Evolutionary conservation across 2,113 vertebrate species (phyloP).

Genomic region (Mirounga angustirostris): DNA sequence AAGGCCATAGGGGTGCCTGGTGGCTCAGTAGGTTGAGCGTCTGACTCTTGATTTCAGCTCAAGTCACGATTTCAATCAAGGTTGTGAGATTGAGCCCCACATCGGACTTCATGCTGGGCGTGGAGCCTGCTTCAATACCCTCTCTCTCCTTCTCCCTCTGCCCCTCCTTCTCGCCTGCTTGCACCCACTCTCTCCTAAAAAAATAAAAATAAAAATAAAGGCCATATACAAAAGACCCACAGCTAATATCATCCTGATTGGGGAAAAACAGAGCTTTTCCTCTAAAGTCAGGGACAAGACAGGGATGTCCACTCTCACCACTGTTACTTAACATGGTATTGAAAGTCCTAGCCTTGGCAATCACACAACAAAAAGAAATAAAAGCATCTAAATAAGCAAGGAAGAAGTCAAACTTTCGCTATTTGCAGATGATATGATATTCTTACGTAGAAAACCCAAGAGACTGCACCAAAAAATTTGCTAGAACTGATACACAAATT

Average conservation of each 20-base stretch:
- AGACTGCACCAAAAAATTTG: not conserved
- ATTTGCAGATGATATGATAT: not conserved
- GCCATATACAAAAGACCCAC: not conserved
- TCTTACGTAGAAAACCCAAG: not conserved
- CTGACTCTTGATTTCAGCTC: not conserved
- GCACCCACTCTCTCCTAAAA: not conserved
- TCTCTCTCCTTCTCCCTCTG: not conserved
- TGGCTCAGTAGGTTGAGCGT: not conserved
- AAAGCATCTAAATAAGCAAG: not conserved
- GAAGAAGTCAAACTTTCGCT: not conserved
- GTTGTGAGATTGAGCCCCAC: not conserved
- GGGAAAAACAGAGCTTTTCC: not conserved
- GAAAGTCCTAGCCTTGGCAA: not conserved
- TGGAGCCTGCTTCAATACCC: not conserved
- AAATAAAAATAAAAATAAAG: not conserved
- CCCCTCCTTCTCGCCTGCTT: not conserved
- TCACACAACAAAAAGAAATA: not conserved
- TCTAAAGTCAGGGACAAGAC: not conserved
- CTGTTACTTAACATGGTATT: not conserved
- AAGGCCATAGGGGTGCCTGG: not conserved
- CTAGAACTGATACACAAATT: not conserved
- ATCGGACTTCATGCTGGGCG: not conserved
- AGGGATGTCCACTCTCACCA: not conserved
- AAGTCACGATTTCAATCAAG: not conserved
- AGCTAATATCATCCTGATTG: not conserved